phyloP scores from a whole-genome alignment of 2,888 invertebrate species.

The Leptura quadrifasciata region DNA sequence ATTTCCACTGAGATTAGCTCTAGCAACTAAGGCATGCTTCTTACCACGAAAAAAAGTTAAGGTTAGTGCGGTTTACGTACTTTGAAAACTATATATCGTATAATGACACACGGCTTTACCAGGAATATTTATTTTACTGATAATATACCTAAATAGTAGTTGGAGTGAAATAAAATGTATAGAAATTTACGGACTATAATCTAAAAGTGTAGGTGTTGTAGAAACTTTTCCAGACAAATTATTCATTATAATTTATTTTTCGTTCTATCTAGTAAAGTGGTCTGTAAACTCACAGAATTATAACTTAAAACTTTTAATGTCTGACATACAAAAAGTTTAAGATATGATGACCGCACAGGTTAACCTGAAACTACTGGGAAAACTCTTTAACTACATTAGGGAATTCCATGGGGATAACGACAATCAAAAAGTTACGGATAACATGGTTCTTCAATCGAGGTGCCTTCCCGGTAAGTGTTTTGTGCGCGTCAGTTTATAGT shows the following conservation, averaged over 20 bases:
- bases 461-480: constrained; percentile 9
- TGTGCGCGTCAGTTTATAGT: constrained; percentile 16
- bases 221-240: background rate
- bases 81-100: too few relatives aligned
- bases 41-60: too few relatives aligned
- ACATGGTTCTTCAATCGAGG: constrained; percentile 36
- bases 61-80: too few relatives aligned
- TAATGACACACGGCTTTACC: too few relatives aligned
- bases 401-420: constrained; percentile 13
- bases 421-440: constrained; percentile 33
- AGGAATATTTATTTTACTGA: too few relatives aligned
- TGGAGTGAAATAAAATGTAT: background rate
- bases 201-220: background rate
- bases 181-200: background rate
- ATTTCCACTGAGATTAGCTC: too few relatives aligned
- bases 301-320: background rate
- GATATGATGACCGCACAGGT: constrained; percentile 1
- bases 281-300: background rate
- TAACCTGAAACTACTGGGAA: constrained; percentile 1
- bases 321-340: background rate
- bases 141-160: too few relatives aligned
- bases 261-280: background rate
- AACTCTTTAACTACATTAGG: constrained; percentile 30
- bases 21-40: too few relatives aligned
- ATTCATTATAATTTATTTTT: background rate